Evolutionary conservation across 1,140 invertebrate genomes (phyloP).

Genomic region (Bicyclus anynana): DNA sequence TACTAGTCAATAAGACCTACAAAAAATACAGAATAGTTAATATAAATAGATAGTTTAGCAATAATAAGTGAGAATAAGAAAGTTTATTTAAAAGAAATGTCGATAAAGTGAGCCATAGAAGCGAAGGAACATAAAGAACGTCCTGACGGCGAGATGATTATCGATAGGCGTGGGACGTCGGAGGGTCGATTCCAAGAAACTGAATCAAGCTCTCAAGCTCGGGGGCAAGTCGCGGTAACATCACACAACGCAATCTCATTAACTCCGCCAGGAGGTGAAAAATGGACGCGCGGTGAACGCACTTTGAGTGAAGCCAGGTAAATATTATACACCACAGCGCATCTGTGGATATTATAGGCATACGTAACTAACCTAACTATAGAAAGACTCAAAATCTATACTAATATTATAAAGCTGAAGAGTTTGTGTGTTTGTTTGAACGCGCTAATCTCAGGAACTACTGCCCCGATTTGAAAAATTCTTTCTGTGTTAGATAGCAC

Average conservation of each 20-base stretch:
- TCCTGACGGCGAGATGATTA: constrained; percentile 26
- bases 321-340: constrained; percentile 42
- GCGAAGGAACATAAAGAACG: constrained; percentile 26
- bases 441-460: no score
- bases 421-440: no score
- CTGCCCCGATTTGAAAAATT: no score
- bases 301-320: constrained; percentile 39
- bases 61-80: no score
- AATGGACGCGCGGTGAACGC: constrained; percentile 45
- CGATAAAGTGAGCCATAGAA: constrained; percentile 8
- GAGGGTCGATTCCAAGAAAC: constrained; percentile 57
- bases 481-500: no score
- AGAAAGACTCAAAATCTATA: no score
- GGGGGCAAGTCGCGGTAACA: constrained; percentile 60
- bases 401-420: no score
- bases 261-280: constrained; percentile 58
- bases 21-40: no score
- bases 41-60: no score
- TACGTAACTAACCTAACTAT: no score
- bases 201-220: constrained; percentile 54
- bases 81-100: no score
- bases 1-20: no score
- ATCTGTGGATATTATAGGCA: not conserved
- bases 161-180: constrained; percentile 28
- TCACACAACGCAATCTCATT: constrained; percentile 65